Evolutionary conservation across 2,888 invertebrate species (phyloP).

Genomic region (Chromoteleia sp.): DNA sequence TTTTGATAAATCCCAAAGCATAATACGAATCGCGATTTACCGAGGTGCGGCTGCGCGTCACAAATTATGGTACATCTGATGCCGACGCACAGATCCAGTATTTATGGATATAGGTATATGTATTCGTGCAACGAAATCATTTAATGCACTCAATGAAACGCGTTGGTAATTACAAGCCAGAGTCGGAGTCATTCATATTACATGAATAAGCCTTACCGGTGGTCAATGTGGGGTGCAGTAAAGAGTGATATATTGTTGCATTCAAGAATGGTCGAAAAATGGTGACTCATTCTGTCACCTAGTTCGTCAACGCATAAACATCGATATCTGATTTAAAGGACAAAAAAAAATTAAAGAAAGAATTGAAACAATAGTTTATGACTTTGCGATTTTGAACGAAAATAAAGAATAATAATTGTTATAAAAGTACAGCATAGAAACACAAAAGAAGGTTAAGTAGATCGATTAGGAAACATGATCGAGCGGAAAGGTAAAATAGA

Average conservation of each 20-base stretch:
- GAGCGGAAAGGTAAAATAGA: slow-evolving; percentile 25
- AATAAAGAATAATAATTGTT: background rate
- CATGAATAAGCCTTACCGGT: slow-evolving; percentile 74
- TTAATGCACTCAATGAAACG: slow-evolving; percentile 80
- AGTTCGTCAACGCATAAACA: slow-evolving; percentile 6
- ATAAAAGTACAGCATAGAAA: background rate
- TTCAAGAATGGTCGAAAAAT: slow-evolving; percentile 32
- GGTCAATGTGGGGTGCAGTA: slow-evolving; percentile 63
- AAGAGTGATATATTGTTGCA: slow-evolving; percentile 38
- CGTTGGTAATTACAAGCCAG: slow-evolving; percentile 74
- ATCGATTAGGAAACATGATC: slow-evolving; percentile 15
- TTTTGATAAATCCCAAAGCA: slow-evolving; percentile 8
- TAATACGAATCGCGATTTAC: background rate
- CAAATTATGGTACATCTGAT: slow-evolving; percentile 58
- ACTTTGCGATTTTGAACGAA: background rate
- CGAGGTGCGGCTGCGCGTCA: slow-evolving; percentile 33
- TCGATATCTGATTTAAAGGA: background rate
- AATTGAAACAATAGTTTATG: background rate
- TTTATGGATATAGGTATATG: slow-evolving; percentile 57
- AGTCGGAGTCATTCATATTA: slow-evolving; percentile 78
- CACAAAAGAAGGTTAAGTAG: background rate
- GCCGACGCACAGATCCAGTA: slow-evolving; percentile 54
- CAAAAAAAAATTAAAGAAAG: too few species aligned
- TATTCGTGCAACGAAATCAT: slow-evolving; percentile 79
- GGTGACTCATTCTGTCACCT: slow-evolving; percentile 39